Evolutionary conservation across 1,140 invertebrate genomes (phyloP), one percentile per base, ranked within the genome.

Genomic region (Camponotus vicinus): DNA sequence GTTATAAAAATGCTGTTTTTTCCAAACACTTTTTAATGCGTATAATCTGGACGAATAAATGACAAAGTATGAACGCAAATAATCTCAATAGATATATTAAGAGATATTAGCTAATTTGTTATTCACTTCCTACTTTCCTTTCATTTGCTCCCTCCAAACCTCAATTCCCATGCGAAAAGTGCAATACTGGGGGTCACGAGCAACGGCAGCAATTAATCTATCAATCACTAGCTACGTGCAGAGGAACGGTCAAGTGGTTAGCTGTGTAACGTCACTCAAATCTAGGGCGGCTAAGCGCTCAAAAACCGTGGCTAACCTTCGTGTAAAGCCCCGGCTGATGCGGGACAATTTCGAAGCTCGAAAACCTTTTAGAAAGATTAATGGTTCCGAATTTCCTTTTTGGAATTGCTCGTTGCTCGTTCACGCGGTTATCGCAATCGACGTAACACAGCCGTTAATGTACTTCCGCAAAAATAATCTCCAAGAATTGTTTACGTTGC

Each of bases 211-310:
- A 94, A 94, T 94, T 93, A 94, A 93, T 94, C 92, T 90, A 95
- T 95, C 95, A 95, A 95, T 95, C 94, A 95, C 90, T 85, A 85
- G 83, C 76, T 45, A 88, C 89, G 87, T 76, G 91, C 88, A 88
- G 90, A 87, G 91, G 92, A 91, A 93, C 90, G 95, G 95, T 95
- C 95, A 95, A 95, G 95, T 95, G 95, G 94, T 94, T 95, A 94
- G 92, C 92, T 94, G 93, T 95, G 95, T 95, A 93, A 86, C 92
- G 94, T 94, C 94, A 95, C 91, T 95, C 95, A 94, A 94, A 89
- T 85, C 89, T 73, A 86, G 86, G 91, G 87, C 90, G 85, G 88
- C 90, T 93, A 94, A 94, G 89, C 89, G 92, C 91, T 93, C 92
- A 92, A 93, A 93, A 94, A 91, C 89, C 90, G 92, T 93, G 91